Base-by-base conservation (phyloP, 2,113 vertebrate genomes). In the Cebus imitator region DNA sequence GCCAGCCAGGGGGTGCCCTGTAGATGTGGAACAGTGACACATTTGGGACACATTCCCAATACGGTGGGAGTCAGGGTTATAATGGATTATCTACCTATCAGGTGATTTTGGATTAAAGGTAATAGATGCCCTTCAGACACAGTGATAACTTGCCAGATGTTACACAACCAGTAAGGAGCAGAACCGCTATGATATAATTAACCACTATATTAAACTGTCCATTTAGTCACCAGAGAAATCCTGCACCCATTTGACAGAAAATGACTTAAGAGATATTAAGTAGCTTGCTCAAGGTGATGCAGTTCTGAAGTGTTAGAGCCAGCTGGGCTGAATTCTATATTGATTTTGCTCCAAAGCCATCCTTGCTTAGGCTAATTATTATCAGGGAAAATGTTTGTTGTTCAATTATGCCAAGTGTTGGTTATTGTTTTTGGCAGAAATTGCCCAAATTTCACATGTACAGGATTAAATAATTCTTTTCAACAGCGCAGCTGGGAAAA, bases 391-490 rank as follows among this genome's bases (percentile, higher is more conserved):
- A 84, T 12, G 27, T 35, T 81, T 85, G 94, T 87, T 50, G 48
- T 57, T 94, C 43, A 92, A 0, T 4, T 48, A 37, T 92, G 64
- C 81, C 61, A 96, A 75, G 13, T 23, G 8, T 87, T 37, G 95
- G 30, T 85, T 79, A 35, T 82, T 35, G 2, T 75, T 94, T 73
- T 64, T 52, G 43, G 85, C 58, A 48, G 64, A 75, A 90, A 72
- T 92, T 87, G 16, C 72, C 21, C 11, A 95, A 45, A 84, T 90
- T 64, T 64, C 52, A 52, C 27, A 30, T 40, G 55, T 76, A 75
- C 18, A 92, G 58, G 81, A 85, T 84, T 89, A 32, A 92, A 87
- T 83, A 64, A 35, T 81, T 90, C 27, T 95, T 86, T 83, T 87
- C 37, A 75, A 7, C 14, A 35, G 43, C 35, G 0, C 72, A 92